These are phyloP conservation scores for Drosophila diplacantha DNA, from an alignment of 2,888 invertebrate genomes.

Conservation along the genomic window DNA sequence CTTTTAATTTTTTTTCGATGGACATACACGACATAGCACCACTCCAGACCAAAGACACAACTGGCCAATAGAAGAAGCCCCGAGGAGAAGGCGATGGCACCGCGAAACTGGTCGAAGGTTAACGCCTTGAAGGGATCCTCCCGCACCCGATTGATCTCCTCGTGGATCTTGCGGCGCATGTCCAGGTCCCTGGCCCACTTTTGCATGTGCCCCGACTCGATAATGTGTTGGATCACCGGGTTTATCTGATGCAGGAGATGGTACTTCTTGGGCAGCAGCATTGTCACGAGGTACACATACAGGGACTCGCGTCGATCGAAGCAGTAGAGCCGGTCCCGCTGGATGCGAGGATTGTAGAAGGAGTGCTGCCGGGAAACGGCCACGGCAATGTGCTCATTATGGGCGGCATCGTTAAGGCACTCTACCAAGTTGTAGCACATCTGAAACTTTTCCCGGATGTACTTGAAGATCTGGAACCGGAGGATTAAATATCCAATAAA, in stretches of 20 bases:
- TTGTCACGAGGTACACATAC: slow-evolving; percentile 74
- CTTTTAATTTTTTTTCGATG: slow-evolving; percentile 19
- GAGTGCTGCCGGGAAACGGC: slow-evolving; percentile 75
- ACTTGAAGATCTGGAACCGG: slow-evolving; percentile 64
- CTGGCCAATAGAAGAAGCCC: slow-evolving; percentile 50
- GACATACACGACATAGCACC: slow-evolving; percentile 47
- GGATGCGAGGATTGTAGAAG: slow-evolving; percentile 73
- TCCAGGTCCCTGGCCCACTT: slow-evolving; percentile 76
- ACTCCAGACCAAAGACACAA: slow-evolving; percentile 58
- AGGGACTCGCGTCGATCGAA: slow-evolving; percentile 75
- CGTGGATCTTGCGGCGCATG: slow-evolving; percentile 65
- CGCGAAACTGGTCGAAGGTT: slow-evolving; percentile 64
- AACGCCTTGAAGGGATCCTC: slow-evolving; percentile 61
- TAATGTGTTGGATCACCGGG: slow-evolving; percentile 72
- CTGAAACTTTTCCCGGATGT: slow-evolving; percentile 73
- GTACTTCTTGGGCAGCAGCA: slow-evolving; percentile 74
- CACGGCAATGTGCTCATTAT: slow-evolving; percentile 67
- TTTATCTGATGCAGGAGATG: slow-evolving; percentile 76
- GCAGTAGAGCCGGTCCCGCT: slow-evolving; percentile 72
- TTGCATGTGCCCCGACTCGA: slow-evolving; percentile 76
- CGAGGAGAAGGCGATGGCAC: slow-evolving; percentile 62
- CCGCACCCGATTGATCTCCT: slow-evolving; percentile 55
- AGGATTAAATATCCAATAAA: neutral
- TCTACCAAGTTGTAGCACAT: slow-evolving; percentile 75
- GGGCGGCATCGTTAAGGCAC: slow-evolving; percentile 68